Base-by-base conservation (phyloP, 2,797 vertebrate genomes). In the Sebastes matsubarae region DNA sequence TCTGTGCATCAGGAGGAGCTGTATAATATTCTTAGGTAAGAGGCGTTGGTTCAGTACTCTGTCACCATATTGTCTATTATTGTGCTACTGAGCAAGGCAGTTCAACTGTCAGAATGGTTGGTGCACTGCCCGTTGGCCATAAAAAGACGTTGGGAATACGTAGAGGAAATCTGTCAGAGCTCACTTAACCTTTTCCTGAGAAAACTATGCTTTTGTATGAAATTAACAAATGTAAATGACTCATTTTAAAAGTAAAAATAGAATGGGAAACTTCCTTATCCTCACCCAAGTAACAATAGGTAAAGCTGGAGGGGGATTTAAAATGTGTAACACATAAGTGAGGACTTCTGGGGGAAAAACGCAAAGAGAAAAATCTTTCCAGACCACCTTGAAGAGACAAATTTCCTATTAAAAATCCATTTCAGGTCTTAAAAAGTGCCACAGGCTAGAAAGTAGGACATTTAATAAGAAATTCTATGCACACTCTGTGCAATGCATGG, bases 391-490 rank as follows among this genome's bases (percentile, higher is more conserved):
- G 74, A 86, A 77, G 65, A 81, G 79, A 75, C 65, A 80, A 20
- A 80, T 50, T 82, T 88, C 68, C 81, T 18, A 86, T 91, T 81
- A 88, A 89, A 88, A 91, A 76, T 34, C 67, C 76, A 88, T 86
- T 88, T 87, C 58, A 27, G n/a, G 32, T 83, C 50, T 68, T 79
- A 70, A 81, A 81, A 65, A 84, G 68, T 25, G 70, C 76, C 71
- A 67, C 27, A 9, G 69, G 60, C 54, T 18, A 71, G 16, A 82
- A 78, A 72, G 24, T 57, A 9, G 57, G 69, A 71, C 70, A 60
- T 71, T 68, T 72, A 82, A 88, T 83, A 64, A 58, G 30, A 72
- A 77, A 72, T 84, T 50, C 11, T 57, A 32, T 50, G 52, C 70
- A 81, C 73, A 58, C 30, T 65, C 55, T 14, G 20, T 25, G 52